Percentiles rank a stretch among this genome's conserved stretches.
These are phyloP conservation scores for Ceraclea dissimilis DNA, from an alignment of 2,888 invertebrate species.

Conservation along the genomic window DNA sequence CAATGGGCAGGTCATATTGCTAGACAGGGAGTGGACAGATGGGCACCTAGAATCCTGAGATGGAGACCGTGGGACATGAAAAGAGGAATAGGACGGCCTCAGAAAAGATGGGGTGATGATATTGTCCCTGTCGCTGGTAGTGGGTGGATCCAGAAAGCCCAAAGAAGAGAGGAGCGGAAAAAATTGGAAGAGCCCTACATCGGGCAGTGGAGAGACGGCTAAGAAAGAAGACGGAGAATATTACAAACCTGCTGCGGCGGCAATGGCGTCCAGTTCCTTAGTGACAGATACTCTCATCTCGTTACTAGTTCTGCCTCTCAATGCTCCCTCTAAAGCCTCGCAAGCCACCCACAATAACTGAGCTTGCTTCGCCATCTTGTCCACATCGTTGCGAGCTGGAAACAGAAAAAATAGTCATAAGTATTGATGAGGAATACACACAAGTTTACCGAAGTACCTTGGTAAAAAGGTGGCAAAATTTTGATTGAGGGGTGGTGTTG, in stretches of 20 bases:
- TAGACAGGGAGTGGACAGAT: too few relatives aligned
- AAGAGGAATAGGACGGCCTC: too few relatives aligned
- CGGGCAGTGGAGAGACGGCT: too few relatives aligned
- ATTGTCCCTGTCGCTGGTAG: too few relatives aligned
- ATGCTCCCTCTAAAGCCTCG: constrained; percentile 73
- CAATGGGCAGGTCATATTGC: too few relatives aligned
- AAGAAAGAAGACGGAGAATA: too few relatives aligned
- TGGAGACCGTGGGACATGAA: too few relatives aligned
- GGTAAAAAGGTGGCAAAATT: not conserved
- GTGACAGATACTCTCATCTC: constrained; percentile 32
- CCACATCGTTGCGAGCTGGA: constrained; percentile 62
- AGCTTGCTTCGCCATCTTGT: constrained; percentile 67
- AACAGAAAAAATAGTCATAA: not conserved
- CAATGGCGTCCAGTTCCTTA: constrained; percentile 68
- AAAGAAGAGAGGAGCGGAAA: too few relatives aligned
- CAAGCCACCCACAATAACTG: constrained; percentile 93
- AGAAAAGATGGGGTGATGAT: too few relatives aligned
- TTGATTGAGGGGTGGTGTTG: not conserved
- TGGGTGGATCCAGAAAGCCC: too few relatives aligned
- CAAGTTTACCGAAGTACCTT: not conserved
- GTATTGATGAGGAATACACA: not conserved
- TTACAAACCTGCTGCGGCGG: constrained; percentile 65
- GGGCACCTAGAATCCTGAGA: too few relatives aligned
- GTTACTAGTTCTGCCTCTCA: constrained; percentile 48
- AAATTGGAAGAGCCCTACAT: too few relatives aligned